Base-by-base conservation (phyloP, 1,140 invertebrate genomes). In the Cardiocondyla obscurior region DNA sequence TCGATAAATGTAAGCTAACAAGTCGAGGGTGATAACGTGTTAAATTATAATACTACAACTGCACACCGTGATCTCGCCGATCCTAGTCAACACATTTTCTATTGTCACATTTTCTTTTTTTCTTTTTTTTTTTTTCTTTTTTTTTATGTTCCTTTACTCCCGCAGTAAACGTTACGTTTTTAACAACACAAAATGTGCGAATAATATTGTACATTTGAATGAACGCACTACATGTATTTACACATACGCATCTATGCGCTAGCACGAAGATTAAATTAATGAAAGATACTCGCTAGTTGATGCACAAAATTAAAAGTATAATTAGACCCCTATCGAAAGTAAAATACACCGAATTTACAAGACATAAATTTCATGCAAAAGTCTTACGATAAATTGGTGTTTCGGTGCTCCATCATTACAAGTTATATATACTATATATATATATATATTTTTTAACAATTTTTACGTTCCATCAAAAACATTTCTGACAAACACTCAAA, bases 21-120 rank as follows among this genome's bases (percentile, higher is more conserved):
- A 58, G 33, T 8, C 25, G 4, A n/a, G 6, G 58, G 64, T 22
- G 19, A 69, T 69, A 79, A 79, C 62, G 53, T 28, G 22, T 53
- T 51, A 79, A 69, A 36, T 67, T 67, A 36, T 53, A 76, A 76
- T 28, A 49, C 62, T 53, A 51, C 25, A 67, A 67, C 74, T 67
- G 46, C 46, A 79, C 74, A 69, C 36, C 62, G 1, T 69, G 25
- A 67, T 67, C 22, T 39, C 8, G 30, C 42, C 39, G 14, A 76
- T 46, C n/a, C 53, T 30, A 69, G 16, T 53, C 33, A 60, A 5
- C 46, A 76, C 16, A 19, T 58, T 58, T n/a, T n/a, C n/a, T n/a
- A n/a, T n/a, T n/a, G n/a, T 46, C 51, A 77, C 19, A 25, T 64
- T 64, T 49, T 69, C 42, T 30, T 22, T 28, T 76, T 25, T 55